These are phyloP conservation scores for Drosophila ambigua DNA, from an alignment of 1,140 invertebrate genomes.

Conservation along the genomic window DNA sequence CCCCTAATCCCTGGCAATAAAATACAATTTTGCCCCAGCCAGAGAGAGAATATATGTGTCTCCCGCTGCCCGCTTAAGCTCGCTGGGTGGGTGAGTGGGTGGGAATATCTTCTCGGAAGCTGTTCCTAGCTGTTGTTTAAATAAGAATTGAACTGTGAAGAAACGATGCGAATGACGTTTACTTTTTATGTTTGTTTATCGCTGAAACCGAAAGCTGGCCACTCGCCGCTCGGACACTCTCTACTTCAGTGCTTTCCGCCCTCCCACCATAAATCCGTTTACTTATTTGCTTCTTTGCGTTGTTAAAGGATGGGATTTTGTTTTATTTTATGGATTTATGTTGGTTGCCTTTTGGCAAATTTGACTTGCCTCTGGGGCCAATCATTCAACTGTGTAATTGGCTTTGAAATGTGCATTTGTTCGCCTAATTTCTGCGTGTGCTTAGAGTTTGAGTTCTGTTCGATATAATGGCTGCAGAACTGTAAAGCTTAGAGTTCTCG, in stretches of 20 bases:
- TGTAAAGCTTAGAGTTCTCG: not conserved
- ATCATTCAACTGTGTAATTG: conserved; percentile 74
- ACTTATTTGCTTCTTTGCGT: not conserved
- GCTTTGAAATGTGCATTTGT: conserved; percentile 15
- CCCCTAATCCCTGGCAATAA: conserved; percentile 75
- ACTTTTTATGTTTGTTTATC: conserved; percentile 81
- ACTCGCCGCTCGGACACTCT: conserved; percentile 60
- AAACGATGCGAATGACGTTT: conserved; percentile 68
- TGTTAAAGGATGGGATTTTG: conserved; percentile 37
- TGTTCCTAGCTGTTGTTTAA: conserved; percentile 61
- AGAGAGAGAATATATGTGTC: conserved; percentile 7
- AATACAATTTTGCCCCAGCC: conserved; percentile 67
- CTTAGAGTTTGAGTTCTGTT: conserved; percentile 15
- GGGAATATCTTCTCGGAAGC: conserved; percentile 46
- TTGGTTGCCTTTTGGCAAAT: conserved; percentile 53
- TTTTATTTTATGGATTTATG: conserved; percentile 67
- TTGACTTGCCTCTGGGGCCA: conserved; percentile 56
- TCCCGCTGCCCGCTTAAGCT: conserved; percentile 20
- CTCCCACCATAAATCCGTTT: conserved; percentile 4
- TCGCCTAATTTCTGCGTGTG: too few relatives aligned
- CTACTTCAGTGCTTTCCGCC: not conserved
- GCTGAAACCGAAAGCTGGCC: conserved; percentile 72
- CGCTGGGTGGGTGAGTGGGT: not conserved
- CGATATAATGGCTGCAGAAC: conserved; percentile 6
- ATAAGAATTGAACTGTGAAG: conserved; percentile 79